Base-by-base conservation (phyloP, 2,888 invertebrate species). In the Celastrina argiolus region DNA sequence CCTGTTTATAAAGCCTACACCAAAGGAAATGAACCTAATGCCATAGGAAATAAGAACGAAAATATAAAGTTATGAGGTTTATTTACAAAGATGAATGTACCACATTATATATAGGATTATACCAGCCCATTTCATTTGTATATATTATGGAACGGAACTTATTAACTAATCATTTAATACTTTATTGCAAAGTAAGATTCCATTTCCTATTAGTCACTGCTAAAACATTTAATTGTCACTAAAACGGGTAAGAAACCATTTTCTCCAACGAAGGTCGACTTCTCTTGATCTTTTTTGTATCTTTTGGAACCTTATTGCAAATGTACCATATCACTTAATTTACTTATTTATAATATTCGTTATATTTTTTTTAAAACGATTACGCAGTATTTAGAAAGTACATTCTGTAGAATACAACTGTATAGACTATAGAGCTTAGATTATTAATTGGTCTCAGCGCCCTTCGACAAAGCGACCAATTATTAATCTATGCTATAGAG, bases 261-360 rank as follows among this genome's bases (percentile, higher is more conserved):
- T 51, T 51, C 51, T 51, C 51, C 51, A 51, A 1, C 14, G 51
- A 51, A 51, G 51, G 51, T 51, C 51, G 51, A 51, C 26, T 26
- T 26, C 51, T 51, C 22, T 51, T 51, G 26, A 14, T 41, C n/a
- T 41, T 41, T 2, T n/a, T 41, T 41, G n/a, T n/a, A 41, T n/a
- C 5, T 41, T n/a, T 41, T 41, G n/a, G n/a, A 2, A 41, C 2
- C n/a, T 41, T 26, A 22, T 22, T 26, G 26, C 5, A 12, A 12
- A 18, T 45, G 16, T 16, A 45, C 8, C 16, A 39, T 56, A 14
- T 41, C 14, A 4, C n/a, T 16, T 2, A 66, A 56, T 56, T 64
- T 66, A 31, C 31, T 66, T 31, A 6, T n/a, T n/a, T n/a, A n/a
- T n/a, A n/a, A n/a, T n/a, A n/a, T n/a, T n/a, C n/a, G n/a, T n/a